Evolutionary conservation across 92 coral and sea anemone species (phyloP).

Genomic region (Palythoa grandis): DNA sequence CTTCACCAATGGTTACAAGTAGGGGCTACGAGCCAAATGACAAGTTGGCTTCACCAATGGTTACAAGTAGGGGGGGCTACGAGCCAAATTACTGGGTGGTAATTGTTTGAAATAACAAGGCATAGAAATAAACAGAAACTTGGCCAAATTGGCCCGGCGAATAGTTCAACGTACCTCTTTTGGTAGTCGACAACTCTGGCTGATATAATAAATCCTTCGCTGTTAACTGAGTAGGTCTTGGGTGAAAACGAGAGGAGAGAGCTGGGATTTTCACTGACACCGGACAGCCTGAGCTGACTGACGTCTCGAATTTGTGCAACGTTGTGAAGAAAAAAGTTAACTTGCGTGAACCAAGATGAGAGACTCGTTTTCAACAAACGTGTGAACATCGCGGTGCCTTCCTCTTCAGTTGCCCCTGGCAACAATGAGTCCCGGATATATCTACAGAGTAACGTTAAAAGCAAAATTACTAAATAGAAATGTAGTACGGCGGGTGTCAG

Average conservation of each 20-base stretch:
- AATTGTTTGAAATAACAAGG: too few relatives aligned
- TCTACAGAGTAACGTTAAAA: background rate
- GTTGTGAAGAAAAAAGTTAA: conserved; percentile 97
- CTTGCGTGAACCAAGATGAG: conserved; percentile 96
- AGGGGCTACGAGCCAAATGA: too few relatives aligned
- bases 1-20: too few relatives aligned
- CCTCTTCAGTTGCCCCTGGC: conserved; percentile 88
- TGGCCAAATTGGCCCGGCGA: too few relatives aligned
- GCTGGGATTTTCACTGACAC: conserved; percentile 47
- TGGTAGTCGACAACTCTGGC: conserved; percentile 98
- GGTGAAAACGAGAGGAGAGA: conserved; percentile 92
- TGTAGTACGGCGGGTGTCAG: background rate
- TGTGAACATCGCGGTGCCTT: conserved; percentile 92
- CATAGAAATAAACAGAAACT: too few relatives aligned
- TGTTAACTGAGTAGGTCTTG: conserved; percentile 64
- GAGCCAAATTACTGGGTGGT: too few relatives aligned
- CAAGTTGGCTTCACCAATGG: too few relatives aligned
- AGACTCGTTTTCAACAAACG: conserved; percentile 92
- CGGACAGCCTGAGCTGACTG: conserved; percentile 73
- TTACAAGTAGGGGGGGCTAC: too few relatives aligned
- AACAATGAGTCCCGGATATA: conserved; percentile 95
- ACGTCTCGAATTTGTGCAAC: conserved; percentile 96
- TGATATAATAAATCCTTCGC: conserved; percentile 83
- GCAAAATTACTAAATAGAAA: background rate
- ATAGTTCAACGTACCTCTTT: conserved; percentile 58